Percentiles rank a stretch among this genome's conserved stretches.
Conservation (phyloP, 2,888 invertebrate species). For the Phrixothrix hirtus region DNA sequence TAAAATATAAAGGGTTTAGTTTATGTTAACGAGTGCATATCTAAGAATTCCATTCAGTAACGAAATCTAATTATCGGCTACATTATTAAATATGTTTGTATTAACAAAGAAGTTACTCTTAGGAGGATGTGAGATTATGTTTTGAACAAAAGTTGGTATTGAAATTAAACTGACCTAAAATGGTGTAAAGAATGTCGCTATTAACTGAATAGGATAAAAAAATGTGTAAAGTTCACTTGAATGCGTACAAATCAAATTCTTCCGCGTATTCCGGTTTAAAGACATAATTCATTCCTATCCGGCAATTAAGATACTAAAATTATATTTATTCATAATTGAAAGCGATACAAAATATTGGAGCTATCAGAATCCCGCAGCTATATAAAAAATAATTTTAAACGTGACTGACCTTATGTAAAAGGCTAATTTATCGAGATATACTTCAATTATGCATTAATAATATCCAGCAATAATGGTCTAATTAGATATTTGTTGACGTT, state of each 20-base stretch:
- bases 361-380: too few relatives aligned
- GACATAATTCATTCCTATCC: too few relatives aligned
- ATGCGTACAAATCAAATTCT: too few relatives aligned
- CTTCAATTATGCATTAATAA: background rate
- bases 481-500: background rate
- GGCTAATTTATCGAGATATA: background rate
- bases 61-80: background rate
- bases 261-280: too few relatives aligned
- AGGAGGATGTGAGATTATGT: background rate
- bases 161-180: too few relatives aligned
- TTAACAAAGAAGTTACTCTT: background rate
- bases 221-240: too few relatives aligned
- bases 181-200: too few relatives aligned
- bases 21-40: background rate
- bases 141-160: too few relatives aligned
- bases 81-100: background rate
- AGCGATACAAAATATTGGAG: too few relatives aligned
- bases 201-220: too few relatives aligned
- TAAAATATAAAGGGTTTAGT: background rate
- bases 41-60: background rate
- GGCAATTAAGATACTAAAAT: too few relatives aligned
- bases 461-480: background rate
- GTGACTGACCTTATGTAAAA: background rate
- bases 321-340: too few relatives aligned
- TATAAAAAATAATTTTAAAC: background rate